Evolutionary conservation across 2,113 vertebrate genomes (phyloP).

Genomic region (Macheiramphus alcinus): DNA sequence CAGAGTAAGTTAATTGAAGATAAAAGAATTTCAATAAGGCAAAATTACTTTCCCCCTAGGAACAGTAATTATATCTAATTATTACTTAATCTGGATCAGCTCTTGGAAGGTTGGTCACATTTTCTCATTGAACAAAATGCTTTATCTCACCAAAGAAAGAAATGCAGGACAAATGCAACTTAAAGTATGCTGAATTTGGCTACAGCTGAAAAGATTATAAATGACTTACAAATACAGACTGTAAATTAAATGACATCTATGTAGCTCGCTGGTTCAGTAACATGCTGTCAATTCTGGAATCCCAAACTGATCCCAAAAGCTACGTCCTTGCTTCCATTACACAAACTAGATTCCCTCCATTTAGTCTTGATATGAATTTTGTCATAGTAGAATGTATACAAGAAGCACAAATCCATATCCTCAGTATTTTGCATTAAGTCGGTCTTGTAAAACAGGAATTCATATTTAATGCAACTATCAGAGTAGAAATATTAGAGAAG

Average conservation of each 20-base stretch:
- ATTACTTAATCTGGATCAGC: conserved; percentile 49
- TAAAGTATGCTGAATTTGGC: not conserved
- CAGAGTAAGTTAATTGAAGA: conserved; percentile 35
- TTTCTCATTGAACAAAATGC: not conserved
- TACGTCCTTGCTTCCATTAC: not conserved
- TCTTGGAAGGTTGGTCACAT: conserved; percentile 6
- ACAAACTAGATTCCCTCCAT: not conserved
- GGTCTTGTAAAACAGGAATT: not conserved
- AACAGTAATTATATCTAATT: conserved; percentile 55
- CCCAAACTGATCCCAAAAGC: not conserved
- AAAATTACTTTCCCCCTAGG: conserved; percentile 27
- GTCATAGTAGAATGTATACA: not conserved
- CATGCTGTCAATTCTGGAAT: not conserved
- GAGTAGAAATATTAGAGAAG: not conserved
- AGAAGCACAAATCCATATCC: not conserved
- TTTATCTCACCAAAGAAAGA: not conserved
- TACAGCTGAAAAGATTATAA: not conserved
- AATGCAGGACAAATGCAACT: not conserved
- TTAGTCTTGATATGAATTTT: not conserved
- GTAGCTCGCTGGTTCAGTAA: not conserved
- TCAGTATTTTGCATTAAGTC: not conserved
- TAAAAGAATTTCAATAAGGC: conserved; percentile 40
- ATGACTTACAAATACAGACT: not conserved
- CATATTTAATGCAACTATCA: not conserved
- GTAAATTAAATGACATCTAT: not conserved